A percentile compares a stretch with the other conserved stretches of the same genome.
phyloP scores from a whole-genome alignment of 2,113 vertebrate species.

The sheep (Ovis aries) region ARS-UI_Ramb_v3.0 NC_056065.1:51220501-51221000 shows the following conservation, averaged over 20 bases:
- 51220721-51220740: background rate
- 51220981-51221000: background rate
- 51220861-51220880: background rate
- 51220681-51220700: background rate
- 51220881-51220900: background rate
- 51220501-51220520: background rate
- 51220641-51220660: background rate
- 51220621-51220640: background rate
- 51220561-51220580: background rate
- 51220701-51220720: background rate
- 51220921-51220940: background rate
- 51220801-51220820: background rate
- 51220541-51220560: background rate
- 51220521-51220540: background rate
- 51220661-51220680: background rate
- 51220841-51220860: background rate
- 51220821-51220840: background rate
- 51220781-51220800: background rate
- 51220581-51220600: background rate
- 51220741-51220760: background rate
- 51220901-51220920: background rate
- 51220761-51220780: background rate
- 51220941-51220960: background rate
- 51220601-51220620: background rate
- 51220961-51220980: background rate